A percentile compares a stretch with the other conserved stretches of the same genome.
Conservation (phyloP, 53 echinoderm and acorn worm genomes). For the Pentamera pediparva region DNA sequence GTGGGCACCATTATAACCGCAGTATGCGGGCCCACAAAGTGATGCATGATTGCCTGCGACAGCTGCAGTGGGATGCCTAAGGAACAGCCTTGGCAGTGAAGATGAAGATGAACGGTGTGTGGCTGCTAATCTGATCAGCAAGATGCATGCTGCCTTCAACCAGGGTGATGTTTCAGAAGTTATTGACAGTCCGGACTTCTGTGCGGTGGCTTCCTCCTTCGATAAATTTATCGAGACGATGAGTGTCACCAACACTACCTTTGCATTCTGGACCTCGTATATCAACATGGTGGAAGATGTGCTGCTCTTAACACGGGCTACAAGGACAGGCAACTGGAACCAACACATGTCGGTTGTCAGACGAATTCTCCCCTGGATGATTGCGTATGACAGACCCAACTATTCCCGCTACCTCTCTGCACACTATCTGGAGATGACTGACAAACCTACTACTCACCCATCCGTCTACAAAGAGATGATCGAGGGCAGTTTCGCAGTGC, state of each 20-base stretch:
- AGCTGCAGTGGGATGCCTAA: too few species aligned
- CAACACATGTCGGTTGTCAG: slow-evolving; percentile 41
- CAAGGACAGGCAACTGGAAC: slow-evolving; percentile 48
- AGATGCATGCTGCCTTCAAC: neutral
- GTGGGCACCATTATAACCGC: slow-evolving; percentile 38
- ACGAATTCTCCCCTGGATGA: slow-evolving; percentile 47
- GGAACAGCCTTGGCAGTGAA: neutral
- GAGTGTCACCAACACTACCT: neutral
- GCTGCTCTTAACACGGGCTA: slow-evolving; percentile 31
- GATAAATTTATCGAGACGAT: neutral
- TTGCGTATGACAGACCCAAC: slow-evolving; percentile 51
- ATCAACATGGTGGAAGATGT: slow-evolving; percentile 26
- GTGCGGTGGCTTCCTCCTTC: neutral
- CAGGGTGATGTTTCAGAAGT: neutral
- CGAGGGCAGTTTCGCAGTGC: slow-evolving; percentile 55
- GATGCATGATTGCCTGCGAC: too few species aligned
- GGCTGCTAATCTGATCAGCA: neutral
- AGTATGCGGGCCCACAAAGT: too few species aligned
- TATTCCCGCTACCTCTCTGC: slow-evolving; percentile 51
- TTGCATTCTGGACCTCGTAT: slow-evolving; percentile 43
- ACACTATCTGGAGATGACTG: slow-evolving; percentile 52
- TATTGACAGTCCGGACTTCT: neutral
- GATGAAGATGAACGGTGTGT: neutral
- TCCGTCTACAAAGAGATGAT: slow-evolving; percentile 18
- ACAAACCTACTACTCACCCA: slow-evolving; percentile 42